Percentiles rank a stretch among this genome's conserved stretches.
These are phyloP conservation scores for Athalia circularis DNA, from an alignment of 2,888 invertebrate species.

Conservation along the genomic window DNA sequence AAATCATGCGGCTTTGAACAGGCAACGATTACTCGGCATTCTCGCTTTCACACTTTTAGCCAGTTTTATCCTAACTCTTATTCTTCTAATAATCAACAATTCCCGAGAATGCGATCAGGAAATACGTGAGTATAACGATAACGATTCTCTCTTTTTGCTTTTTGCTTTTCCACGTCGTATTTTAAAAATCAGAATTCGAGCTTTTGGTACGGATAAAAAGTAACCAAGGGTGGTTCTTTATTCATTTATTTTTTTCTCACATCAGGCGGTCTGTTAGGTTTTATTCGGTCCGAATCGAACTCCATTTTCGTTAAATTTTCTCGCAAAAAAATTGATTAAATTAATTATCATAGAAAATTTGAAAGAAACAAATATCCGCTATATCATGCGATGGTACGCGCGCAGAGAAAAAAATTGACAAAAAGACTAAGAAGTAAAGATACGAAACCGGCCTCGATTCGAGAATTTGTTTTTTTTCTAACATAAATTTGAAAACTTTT, in stretches of 20 bases:
- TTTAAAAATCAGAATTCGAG: neutral
- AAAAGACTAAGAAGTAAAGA: too few relatives aligned
- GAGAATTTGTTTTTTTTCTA: neutral
- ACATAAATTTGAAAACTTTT: conserved; percentile 8
- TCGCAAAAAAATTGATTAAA: too few relatives aligned
- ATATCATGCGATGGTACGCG: too few relatives aligned
- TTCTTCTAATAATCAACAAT: conserved; percentile 64
- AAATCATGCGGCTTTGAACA: conserved; percentile 55
- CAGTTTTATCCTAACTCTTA: conserved; percentile 63
- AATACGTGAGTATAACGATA: conserved; percentile 60
- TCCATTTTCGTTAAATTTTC: too few relatives aligned
- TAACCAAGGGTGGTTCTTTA: neutral
- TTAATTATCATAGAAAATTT: too few relatives aligned
- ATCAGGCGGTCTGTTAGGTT: too few relatives aligned
- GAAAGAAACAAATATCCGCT: too few relatives aligned
- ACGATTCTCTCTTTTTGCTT: neutral
- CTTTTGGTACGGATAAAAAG: neutral
- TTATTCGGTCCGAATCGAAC: too few relatives aligned
- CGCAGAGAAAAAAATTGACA: too few relatives aligned
- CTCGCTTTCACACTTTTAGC: conserved; percentile 64
- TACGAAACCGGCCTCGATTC: too few relatives aligned
- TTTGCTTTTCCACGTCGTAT: too few relatives aligned
- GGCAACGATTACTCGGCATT: conserved; percentile 65
- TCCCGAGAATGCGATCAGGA: conserved; percentile 62
- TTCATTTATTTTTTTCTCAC: neutral